Conservation (phyloP, 1,140 invertebrate species). For the Littorina saxatilis region DNA sequence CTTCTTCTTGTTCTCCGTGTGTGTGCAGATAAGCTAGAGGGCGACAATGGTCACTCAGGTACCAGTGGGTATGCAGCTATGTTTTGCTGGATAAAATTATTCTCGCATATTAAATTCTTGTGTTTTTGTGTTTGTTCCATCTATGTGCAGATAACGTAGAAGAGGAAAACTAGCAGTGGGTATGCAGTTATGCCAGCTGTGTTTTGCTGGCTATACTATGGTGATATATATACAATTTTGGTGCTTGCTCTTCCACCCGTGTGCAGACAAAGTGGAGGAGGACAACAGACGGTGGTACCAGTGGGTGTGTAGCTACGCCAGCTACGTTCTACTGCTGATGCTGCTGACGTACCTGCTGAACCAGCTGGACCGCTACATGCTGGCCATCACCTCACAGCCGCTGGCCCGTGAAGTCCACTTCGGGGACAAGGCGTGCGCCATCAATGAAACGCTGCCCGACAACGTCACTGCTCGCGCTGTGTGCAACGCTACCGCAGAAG, state of each 20-base stretch:
- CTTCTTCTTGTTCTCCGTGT: too few species aligned
- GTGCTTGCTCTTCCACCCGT: neutral
- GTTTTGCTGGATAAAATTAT: too few species aligned
- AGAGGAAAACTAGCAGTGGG: neutral
- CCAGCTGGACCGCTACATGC: conserved; percentile 75
- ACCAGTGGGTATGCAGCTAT: neutral
- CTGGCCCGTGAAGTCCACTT: conserved; percentile 83
- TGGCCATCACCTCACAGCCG: conserved; percentile 73
- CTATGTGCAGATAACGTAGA: neutral
- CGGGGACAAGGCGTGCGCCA: conserved; percentile 90
- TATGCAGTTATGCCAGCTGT: neutral
- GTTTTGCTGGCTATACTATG: neutral
- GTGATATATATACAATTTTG: neutral
- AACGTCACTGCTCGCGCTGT: neutral
- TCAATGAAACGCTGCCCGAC: conserved; percentile 77
- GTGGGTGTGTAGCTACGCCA: conserved; percentile 61
- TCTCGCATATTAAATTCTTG: too few species aligned
- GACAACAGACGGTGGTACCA: conserved; percentile 37
- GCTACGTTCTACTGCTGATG: conserved; percentile 73
- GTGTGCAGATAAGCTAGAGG: too few species aligned
- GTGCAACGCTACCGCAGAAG: neutral
- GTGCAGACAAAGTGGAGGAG: neutral
- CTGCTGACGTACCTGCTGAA: conserved; percentile 75
- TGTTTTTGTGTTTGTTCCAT: too few species aligned
- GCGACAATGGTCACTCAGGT: too few species aligned